phyloP scores from a whole-genome alignment of 2,797 vertebrate genomes.

The Moxostoma hubbsi region DNA sequence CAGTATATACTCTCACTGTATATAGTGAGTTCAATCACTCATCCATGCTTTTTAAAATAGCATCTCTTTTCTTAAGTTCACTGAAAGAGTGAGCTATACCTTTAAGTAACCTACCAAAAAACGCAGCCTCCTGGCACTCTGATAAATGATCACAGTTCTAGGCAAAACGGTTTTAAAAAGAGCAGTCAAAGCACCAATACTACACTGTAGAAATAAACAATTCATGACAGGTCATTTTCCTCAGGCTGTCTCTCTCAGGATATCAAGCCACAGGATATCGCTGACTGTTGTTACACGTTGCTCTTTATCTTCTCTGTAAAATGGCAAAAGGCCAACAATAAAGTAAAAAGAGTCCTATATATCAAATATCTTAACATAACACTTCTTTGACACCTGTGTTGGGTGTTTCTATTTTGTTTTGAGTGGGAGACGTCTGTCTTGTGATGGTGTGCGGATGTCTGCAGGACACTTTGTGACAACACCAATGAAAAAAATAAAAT shows the following conservation, averaged over 20 bases:
- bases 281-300: constrained; percentile 5
- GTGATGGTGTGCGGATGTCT: constrained; percentile 55
- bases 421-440: constrained; percentile 32
- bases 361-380: too few species aligned
- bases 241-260: constrained; percentile 9
- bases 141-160: constrained; percentile 19
- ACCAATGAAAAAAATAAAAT: constrained; percentile 10
- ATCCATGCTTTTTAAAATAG: too few species aligned
- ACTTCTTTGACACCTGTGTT: neutral
- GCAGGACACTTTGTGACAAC: constrained; percentile 42
- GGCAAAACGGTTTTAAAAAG: constrained; percentile 15
- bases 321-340: too few species aligned
- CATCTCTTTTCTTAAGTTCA: neutral
- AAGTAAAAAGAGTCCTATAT: too few species aligned
- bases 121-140: neutral
- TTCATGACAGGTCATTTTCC: constrained; percentile 8
- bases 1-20: too few species aligned
- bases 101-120: constrained; percentile 1
- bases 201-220: neutral
- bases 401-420: neutral
- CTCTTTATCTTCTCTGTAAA: neutral
- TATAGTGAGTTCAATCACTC: too few species aligned
- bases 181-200: constrained; percentile 23
- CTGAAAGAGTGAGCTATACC: too few species aligned
- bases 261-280: constrained; percentile 1